phyloP scores from a whole-genome alignment of 2,888 invertebrate species.

The Baccha elongata region DNA sequence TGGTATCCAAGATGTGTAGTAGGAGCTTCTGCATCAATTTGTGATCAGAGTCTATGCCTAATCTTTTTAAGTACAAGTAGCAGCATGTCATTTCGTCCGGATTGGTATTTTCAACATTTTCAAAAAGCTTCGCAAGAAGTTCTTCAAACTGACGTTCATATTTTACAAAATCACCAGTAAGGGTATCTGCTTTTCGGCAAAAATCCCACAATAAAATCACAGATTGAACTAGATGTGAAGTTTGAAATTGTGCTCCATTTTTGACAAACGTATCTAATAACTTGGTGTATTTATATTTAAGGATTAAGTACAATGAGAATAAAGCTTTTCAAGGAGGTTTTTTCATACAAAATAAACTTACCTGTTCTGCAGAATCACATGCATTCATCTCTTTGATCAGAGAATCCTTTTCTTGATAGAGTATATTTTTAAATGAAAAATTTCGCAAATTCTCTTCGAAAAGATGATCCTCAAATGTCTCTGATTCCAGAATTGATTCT shows the following conservation, averaged over 20 bases:
- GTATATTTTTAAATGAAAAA: slow-evolving; percentile 51
- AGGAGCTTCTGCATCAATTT: slow-evolving; percentile 80
- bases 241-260: slow-evolving; percentile 42
- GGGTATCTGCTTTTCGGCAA: slow-evolving; percentile 41
- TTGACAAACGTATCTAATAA: slow-evolving; percentile 57
- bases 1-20: slow-evolving; percentile 74
- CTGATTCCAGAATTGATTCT: slow-evolving; percentile 41
- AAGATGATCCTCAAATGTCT: slow-evolving; percentile 27
- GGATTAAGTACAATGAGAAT: background rate
- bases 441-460: slow-evolving; percentile 35
- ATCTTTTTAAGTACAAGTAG: slow-evolving; percentile 83
- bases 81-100: slow-evolving; percentile 81
- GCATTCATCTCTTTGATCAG: slow-evolving; percentile 30
- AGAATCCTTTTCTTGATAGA: slow-evolving; percentile 47
- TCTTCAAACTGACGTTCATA: slow-evolving; percentile 46
- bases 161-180: slow-evolving; percentile 16
- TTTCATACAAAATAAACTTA: slow-evolving; percentile 17
- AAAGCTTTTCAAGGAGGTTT: background rate
- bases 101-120: slow-evolving; percentile 79
- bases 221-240: slow-evolving; percentile 75
- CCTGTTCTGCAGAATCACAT: slow-evolving; percentile 38
- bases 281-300: slow-evolving; percentile 51
- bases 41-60: slow-evolving; percentile 81
- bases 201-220: slow-evolving; percentile 76
- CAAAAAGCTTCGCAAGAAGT: slow-evolving; percentile 76